A percentile compares a stretch with the other conserved stretches of the same genome.
phyloP scores from a whole-genome alignment of 37 sponge, comb jelly and placozoan species.

The Spongilla lacustris region DNA sequence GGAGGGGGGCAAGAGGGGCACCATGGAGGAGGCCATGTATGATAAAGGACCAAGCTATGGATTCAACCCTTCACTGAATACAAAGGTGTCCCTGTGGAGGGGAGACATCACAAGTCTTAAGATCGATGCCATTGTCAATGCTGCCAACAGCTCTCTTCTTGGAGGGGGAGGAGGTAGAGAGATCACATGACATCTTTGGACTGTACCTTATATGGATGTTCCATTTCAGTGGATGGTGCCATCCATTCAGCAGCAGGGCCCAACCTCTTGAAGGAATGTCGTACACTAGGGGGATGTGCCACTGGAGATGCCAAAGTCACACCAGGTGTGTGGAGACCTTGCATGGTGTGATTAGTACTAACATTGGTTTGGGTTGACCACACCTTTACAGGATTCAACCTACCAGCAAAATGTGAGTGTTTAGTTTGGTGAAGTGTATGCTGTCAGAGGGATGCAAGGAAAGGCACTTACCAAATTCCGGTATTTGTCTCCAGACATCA shows the following conservation, averaged over 20 bases:
- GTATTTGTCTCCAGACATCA: conserved; percentile 54
- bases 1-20: no score
- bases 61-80: conserved; percentile 41
- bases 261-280: conserved; percentile 73
- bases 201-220: neutral
- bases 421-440: neutral
- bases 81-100: conserved; percentile 84
- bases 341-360: neutral
- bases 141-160: conserved; percentile 88
- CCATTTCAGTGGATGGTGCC: conserved; percentile 83
- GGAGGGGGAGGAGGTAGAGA: conserved; percentile 86
- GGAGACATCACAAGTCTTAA: conserved; percentile 93
- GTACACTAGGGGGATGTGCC: conserved; percentile 61
- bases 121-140: conserved; percentile 98
- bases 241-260: conserved; percentile 87
- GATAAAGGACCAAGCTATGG: neutral
- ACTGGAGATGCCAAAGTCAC: conserved; percentile 85
- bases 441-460: neutral
- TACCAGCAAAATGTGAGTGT: conserved; percentile 88
- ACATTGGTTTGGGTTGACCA: neutral
- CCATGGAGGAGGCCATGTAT: no score
- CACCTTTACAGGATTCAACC: conserved; percentile 57
- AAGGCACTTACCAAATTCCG: neutral
- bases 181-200: no score
- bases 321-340: conserved; percentile 16